phyloP scores from a whole-genome alignment of 92 coral and sea anemone genomes.

The Parazoanthus atlanticus region DNA sequence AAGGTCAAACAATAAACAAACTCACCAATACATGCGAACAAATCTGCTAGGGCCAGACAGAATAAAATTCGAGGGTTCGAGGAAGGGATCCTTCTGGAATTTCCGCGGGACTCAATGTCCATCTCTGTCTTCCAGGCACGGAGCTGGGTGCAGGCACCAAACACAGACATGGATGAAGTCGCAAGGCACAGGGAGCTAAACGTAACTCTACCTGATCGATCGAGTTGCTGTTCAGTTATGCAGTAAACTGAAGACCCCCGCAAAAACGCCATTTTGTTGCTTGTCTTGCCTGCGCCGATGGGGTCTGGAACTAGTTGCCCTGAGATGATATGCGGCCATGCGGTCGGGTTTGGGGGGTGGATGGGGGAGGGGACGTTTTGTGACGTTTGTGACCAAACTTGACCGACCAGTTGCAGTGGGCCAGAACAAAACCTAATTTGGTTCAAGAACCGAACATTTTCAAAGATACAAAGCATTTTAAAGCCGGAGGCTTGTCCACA shows the following conservation, averaged over 20 bases:
- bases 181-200: slow-evolving; percentile 78
- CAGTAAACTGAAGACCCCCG: slow-evolving; percentile 84
- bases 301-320: not conserved
- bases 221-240: slow-evolving; percentile 59
- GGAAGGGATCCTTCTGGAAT: slow-evolving; percentile 68
- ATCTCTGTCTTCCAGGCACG: slow-evolving; percentile 60
- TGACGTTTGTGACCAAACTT: no score
- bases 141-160: slow-evolving; percentile 87
- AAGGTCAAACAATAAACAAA: not conserved
- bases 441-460: no score
- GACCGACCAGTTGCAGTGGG: no score
- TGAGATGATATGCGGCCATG: no score
- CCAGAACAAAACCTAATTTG: no score
- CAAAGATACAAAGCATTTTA: no score
- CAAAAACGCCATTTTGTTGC: slow-evolving; percentile 84
- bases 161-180: slow-evolving; percentile 77
- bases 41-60: slow-evolving; percentile 87
- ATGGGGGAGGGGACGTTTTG: no score
- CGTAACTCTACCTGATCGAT: slow-evolving; percentile 17
- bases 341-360: no score
- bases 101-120: not conserved
- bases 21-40: slow-evolving; percentile 90
- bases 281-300: not conserved
- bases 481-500: no score
- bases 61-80: slow-evolving; percentile 76